Evolutionary conservation across 2,888 invertebrate species (phyloP), one percentile per base, ranked within the genome.

Genomic region (Drosophila limbata): DNA sequence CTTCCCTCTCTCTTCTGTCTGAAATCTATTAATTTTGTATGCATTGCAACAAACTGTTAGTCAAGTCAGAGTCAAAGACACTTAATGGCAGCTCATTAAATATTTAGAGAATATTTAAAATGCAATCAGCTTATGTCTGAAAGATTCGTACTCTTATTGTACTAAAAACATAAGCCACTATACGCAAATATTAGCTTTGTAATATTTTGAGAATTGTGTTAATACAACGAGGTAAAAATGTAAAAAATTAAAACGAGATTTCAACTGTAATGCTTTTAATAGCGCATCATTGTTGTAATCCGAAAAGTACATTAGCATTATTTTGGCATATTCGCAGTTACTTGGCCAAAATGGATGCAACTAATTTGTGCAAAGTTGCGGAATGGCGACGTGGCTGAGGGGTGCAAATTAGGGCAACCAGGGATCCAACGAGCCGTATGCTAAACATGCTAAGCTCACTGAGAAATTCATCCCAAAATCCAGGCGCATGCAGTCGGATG

Each of bases 401-500:
- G 13, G 31, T 5, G n/a, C 15, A 40, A 51, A 42, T 68, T 68
- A 61, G 56, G 53, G 33, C 78, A 77, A 48, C 55, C 57, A 61
- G 61, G 21, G 37, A 65, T 51, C 53, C 56, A 56, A 56, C 63
- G 42, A 60, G 45, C 33, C 69, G 62, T 73, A 64, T 71, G 61
- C 53, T 62, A 79, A 69, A 74, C 76, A 69, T 40, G 63, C 62
- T 73, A 67, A 79, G 77, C 79, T 51, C 56, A 79, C 60, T 64
- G 56, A 76, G 64, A 57, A 47, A 77, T 75, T 65, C 73, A 70
- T 66, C 47, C 63, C 61, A 52, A 69, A 65, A 63, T 66, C 66
- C 61, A 57, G 59, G 53, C 57, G 66, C 55, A 84, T 73, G 70
- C 81, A 81, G 73, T 69, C 70, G 71, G 55, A 73, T 81, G 78